Evolutionary conservation across 1,140 invertebrate genomes (phyloP).

Genomic region (Drosophila orena): DNA sequence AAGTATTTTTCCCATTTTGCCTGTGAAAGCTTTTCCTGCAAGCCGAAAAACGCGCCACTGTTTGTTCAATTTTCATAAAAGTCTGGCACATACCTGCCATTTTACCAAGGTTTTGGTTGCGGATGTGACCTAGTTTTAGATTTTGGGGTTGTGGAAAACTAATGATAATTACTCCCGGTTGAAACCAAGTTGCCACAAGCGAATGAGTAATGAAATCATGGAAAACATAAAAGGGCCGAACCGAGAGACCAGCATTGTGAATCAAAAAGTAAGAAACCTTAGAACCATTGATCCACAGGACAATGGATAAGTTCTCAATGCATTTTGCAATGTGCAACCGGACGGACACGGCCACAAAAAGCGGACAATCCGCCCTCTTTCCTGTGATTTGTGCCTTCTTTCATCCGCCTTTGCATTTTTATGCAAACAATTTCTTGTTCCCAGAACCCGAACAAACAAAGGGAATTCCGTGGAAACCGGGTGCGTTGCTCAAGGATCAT

Average conservation of each 20-base stretch:
- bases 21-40: constrained; percentile 3
- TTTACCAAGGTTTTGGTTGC: constrained; percentile 35
- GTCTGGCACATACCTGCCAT: constrained; percentile 28
- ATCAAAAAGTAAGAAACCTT: background rate
- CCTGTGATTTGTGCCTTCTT: constrained; percentile 13
- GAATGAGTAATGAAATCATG: background rate
- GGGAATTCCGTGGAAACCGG: constrained; percentile 44
- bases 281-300: constrained; percentile 25
- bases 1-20: constrained; percentile 3
- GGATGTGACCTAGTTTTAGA: constrained; percentile 43
- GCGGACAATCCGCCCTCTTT: background rate
- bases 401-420: constrained; percentile 27
- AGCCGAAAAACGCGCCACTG: background rate
- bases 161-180: constrained; percentile 32
- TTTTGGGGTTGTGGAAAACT: constrained; percentile 6
- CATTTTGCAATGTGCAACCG: constrained; percentile 26
- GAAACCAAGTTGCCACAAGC: constrained; percentile 3
- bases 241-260: constrained; percentile 12
- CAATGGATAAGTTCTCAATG: constrained; percentile 14
- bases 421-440: constrained; percentile 39
- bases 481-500: constrained; percentile 66
- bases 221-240: constrained; percentile 23
- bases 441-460: constrained; percentile 33
- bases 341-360: constrained; percentile 14
- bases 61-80: constrained; percentile 21